These are phyloP conservation scores for Rhea pennata DNA, from an alignment of 2,113 vertebrate species.

Conservation along the genomic window DNA sequence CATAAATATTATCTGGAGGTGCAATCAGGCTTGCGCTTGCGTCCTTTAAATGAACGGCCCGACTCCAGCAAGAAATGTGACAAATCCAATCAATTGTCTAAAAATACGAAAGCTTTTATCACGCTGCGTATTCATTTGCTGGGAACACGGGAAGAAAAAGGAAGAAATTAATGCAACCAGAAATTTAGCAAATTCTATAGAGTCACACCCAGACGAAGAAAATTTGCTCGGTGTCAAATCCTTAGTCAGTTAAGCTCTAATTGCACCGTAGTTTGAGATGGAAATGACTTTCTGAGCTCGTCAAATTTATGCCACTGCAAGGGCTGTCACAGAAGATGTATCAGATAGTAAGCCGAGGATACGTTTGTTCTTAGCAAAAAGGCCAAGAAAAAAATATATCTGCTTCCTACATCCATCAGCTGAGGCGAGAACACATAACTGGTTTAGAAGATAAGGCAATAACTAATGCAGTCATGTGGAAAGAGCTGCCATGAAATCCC, in stretches of 20 bases:
- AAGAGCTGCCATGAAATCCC: constrained; percentile 66
- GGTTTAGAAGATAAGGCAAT: constrained; percentile 68
- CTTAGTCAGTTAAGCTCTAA: constrained; percentile 51
- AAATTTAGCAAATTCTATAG: constrained; percentile 23
- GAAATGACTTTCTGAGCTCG: constrained; percentile 48
- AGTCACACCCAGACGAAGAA: constrained; percentile 29
- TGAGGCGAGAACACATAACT: constrained; percentile 49
- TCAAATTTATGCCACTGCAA: constrained; percentile 55
- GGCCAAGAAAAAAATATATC: constrained; percentile 40
- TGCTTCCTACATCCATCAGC: constrained; percentile 61
- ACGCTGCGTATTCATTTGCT: background rate
- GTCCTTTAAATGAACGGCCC: background rate
- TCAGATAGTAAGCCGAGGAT: constrained; percentile 50
- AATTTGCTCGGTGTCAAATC: constrained; percentile 28
- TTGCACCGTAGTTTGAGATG: constrained; percentile 43
- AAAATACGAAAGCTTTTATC: constrained; percentile 4
- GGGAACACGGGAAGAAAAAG: background rate
- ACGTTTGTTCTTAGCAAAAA: constrained; percentile 60
- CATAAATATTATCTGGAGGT: background rate
- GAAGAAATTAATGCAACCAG: background rate
- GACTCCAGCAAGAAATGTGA: background rate
- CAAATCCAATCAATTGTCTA: background rate
- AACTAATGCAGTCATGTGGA: constrained; percentile 70
- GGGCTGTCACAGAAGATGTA: constrained; percentile 50
- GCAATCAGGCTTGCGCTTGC: background rate